These are phyloP conservation scores for Microhierax caerulescens DNA, from an alignment of 2,797 vertebrate genomes.

Conservation along the genomic window DNA sequence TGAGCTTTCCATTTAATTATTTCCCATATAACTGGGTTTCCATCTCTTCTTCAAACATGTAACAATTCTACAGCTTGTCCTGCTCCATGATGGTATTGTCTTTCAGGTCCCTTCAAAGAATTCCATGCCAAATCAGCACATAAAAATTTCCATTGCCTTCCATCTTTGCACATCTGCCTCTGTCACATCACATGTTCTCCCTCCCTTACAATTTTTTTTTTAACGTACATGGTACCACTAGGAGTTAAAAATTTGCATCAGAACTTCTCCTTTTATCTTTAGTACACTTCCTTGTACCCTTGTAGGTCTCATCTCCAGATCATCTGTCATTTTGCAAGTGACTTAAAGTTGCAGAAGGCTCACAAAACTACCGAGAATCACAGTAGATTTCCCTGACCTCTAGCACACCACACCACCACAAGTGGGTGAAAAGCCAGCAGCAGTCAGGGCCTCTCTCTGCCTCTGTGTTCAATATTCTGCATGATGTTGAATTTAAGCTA, in stretches of 20 bases:
- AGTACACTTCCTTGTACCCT: neutral
- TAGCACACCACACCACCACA: neutral
- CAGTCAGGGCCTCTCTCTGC: neutral
- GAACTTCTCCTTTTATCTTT: neutral
- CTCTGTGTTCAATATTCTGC: rapidly evolving
- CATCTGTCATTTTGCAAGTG: neutral
- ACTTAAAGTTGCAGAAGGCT: neutral
- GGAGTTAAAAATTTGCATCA: neutral
- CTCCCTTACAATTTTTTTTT: neutral
- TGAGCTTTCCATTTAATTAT: neutral
- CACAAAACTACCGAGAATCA: neutral
- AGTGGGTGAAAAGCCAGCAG: neutral
- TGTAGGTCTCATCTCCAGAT: neutral
- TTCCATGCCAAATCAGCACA: neutral
- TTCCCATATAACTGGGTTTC: neutral
- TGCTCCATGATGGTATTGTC: rapidly evolving
- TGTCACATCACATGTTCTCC: rapidly evolving
- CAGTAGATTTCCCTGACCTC: neutral
- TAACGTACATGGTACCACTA: neutral
- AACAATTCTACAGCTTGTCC: neutral
- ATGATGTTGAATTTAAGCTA: rapidly evolving
- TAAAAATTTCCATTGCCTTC: neutral
- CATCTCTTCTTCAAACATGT: neutral
- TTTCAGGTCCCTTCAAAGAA: neutral
- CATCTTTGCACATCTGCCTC: neutral